Base-by-base conservation (phyloP, 2,797 vertebrate genomes). In the Otus scops region DNA sequence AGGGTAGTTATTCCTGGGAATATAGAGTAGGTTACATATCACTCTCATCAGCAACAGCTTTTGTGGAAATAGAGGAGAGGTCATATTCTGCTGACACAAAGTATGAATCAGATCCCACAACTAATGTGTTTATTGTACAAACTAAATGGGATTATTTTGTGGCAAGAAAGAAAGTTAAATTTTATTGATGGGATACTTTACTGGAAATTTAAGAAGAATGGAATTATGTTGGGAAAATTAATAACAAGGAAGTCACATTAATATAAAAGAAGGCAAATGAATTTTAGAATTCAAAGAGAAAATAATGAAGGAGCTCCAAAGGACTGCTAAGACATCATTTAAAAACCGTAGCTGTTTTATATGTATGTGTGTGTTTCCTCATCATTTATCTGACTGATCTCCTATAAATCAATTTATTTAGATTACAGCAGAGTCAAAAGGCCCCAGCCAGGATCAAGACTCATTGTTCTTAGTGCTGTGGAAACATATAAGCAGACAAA, bases 391-490 rank as follows among this genome's bases (percentile, higher is more conserved):
- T 89, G 84, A 83, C 81, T 79, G 91, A 93, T 96, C 53, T 90
- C 50, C 83, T 92, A 85, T 95, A 94, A 96, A 96, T 96, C 92
- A 95, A 91, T 93, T 74, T 85, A 93, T 94, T 95, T 84, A 91
- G 89, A 89, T 97, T 95, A 88, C 68, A 85, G 36, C 38, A 73
- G 81, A 95, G 94, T 85, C 84, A 92, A 95, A 80, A 92, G 94
- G 64, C 65, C 68, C 38, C 69, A 92, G 75, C 38, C 75, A 91
- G 75, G 84, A 96, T 95, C 81, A 95, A 85, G 93, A 81, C 61
- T 92, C 63, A 85, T 78, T 91, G 84, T 93, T 45, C 88, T 89
- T 92, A 93, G 68, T 85, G 60, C 81, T 56, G 54, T 89, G 93
- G 86, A 97, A 95, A 92, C 80, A 57, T 28, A 85, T 64, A 80